Conservation (phyloP, 2,113 vertebrate species). For the Epinephelus fuscoguttatus region DNA sequence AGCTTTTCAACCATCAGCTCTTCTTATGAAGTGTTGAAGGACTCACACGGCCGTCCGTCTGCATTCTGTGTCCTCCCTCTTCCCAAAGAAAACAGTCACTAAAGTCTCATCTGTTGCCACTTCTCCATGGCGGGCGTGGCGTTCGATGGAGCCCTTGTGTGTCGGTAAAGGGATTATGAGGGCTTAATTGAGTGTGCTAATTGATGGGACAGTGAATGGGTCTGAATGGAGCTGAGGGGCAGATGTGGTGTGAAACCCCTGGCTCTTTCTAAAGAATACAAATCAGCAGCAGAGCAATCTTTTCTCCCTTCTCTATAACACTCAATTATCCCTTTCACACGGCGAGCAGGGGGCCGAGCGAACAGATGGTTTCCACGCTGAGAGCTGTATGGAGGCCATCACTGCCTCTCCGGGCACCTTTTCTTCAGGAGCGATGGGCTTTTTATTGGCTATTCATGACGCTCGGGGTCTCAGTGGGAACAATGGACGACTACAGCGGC, state of each 20-base stretch:
- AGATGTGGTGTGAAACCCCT: conserved; percentile 92
- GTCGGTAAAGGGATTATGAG: conserved; percentile 88
- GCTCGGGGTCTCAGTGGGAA: conserved; percentile 58
- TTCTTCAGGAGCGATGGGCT: conserved; percentile 81
- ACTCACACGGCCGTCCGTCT: conserved; percentile 46
- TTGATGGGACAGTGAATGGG: conserved; percentile 85
- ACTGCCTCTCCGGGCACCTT: conserved; percentile 68
- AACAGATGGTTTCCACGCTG: conserved; percentile 92
- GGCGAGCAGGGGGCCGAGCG: conserved; percentile 30
- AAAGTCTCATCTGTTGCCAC: conserved; percentile 88
- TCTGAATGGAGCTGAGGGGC: conserved; percentile 85
- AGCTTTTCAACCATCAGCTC: conserved; percentile 78
- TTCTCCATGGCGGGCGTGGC: conserved; percentile 72
- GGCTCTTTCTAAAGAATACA: conserved; percentile 88
- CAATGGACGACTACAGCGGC: conserved; percentile 73
- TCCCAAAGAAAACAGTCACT: conserved; percentile 83
- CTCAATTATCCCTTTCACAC: conserved; percentile 89
- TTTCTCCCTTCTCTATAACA: conserved; percentile 85
- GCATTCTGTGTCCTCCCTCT: conserved; percentile 73
- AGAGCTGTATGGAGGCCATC: conserved; percentile 80
- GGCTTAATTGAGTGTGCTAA: conserved; percentile 96
- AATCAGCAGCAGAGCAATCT: conserved; percentile 83
- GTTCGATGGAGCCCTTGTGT: conserved; percentile 77
- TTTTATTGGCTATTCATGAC: conserved; percentile 89
- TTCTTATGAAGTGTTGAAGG: conserved; percentile 82